Evolutionary conservation across 2,113 vertebrate species (phyloP).

Genomic region (Sarotherodon lohbergeri): DNA sequence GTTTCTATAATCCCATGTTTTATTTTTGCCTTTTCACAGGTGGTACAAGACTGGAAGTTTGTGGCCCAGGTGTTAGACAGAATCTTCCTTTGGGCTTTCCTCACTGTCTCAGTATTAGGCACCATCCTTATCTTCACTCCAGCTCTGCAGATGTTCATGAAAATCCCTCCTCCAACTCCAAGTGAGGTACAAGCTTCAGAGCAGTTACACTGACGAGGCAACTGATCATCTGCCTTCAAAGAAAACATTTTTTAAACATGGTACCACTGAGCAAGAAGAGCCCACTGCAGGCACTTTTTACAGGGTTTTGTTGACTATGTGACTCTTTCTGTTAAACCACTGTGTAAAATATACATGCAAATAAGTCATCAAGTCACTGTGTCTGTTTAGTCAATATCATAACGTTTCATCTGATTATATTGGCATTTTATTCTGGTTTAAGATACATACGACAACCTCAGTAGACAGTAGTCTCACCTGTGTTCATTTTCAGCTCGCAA

Average conservation of each 20-base stretch:
- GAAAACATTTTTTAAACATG: not conserved
- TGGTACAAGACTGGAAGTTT: conserved; percentile 97
- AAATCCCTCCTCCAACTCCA: conserved; percentile 41
- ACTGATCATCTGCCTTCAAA: not conserved
- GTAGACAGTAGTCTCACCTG: not conserved
- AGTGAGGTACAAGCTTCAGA: conserved; percentile 43
- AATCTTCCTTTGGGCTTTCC: conserved; percentile 93
- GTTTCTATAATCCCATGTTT: not conserved
- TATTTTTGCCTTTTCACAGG: conserved; percentile 61
- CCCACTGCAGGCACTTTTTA: not conserved
- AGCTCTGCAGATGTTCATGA: conserved; percentile 82
- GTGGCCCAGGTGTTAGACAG: conserved; percentile 94
- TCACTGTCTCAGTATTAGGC: conserved; percentile 81
- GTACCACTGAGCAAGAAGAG: not conserved
- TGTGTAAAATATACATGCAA: not conserved
- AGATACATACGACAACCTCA: not conserved
- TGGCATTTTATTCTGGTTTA: not conserved
- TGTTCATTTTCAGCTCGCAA: not conserved
- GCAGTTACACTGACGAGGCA: not conserved
- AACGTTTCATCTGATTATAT: not conserved
- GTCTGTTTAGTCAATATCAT: not conserved
- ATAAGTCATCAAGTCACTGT: not conserved
- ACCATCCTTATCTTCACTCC: conserved; percentile 95
- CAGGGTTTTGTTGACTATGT: not conserved
- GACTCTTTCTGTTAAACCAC: not conserved